Conservation (phyloP, 2,888 invertebrate species). For the Trypoxylon attenuatum region DNA sequence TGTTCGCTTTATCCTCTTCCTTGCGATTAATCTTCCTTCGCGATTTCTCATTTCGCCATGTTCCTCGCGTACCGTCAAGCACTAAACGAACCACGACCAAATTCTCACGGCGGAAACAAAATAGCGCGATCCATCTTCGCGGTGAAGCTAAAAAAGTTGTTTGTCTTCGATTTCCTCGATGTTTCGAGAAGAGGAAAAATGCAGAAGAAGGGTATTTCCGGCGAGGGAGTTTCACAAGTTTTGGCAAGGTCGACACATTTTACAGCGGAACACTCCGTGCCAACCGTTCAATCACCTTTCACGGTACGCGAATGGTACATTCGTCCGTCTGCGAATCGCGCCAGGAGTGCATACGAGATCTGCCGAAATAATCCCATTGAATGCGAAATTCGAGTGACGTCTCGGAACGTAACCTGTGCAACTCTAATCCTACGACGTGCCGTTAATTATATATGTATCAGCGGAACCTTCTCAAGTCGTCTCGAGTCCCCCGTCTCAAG, state of each 20-base stretch:
- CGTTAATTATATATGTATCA: neutral
- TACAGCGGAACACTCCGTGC: conserved; percentile 59
- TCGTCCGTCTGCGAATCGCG: neutral
- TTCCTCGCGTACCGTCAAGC: conserved; percentile 38
- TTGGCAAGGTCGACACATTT: conserved; percentile 69
- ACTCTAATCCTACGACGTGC: too few species aligned
- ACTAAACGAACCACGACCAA: conserved; percentile 66
- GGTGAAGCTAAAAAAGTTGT: conserved; percentile 70
- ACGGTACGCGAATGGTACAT: conserved; percentile 22
- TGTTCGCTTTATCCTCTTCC: too few species aligned
- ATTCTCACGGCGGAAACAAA: conserved; percentile 55
- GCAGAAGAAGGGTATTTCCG: conserved; percentile 31
- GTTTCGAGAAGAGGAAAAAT: conserved; percentile 49
- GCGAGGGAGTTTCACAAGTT: conserved; percentile 62
- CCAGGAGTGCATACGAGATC: too few species aligned
- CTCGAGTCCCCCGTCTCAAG: neutral
- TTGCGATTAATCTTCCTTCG: neutral
- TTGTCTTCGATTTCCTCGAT: conserved; percentile 66
- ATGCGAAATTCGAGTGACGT: neutral
- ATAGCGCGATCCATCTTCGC: conserved; percentile 64
- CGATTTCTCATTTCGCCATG: neutral
- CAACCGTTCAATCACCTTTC: conserved; percentile 50
- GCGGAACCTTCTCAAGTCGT: conserved; percentile 2
- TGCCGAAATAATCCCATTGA: too few species aligned
- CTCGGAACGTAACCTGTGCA: too few species aligned